A percentile compares a stretch with the other conserved stretches of the same genome.
phyloP scores from a whole-genome alignment of 2,113 vertebrate species.

The Odontesthes bonariensis region DNA sequence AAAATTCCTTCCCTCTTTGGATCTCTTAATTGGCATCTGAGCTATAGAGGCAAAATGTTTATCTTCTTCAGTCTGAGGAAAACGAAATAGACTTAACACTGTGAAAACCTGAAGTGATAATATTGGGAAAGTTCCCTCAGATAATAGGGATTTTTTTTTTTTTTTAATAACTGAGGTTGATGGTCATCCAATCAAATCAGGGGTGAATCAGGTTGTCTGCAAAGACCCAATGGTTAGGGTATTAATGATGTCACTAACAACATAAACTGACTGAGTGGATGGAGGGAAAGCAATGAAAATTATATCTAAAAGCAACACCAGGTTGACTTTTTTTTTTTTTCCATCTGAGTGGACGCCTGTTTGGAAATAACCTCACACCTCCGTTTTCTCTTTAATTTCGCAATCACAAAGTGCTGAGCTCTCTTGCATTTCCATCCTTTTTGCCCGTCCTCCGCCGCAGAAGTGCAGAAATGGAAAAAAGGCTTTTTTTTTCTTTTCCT shows the following conservation, averaged over 20 bases:
- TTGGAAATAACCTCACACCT: constrained; percentile 63
- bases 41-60: constrained; percentile 4
- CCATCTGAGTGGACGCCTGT: constrained; percentile 15
- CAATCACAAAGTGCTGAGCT: constrained; percentile 64
- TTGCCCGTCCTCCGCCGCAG: constrained; percentile 48
- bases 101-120: constrained; percentile 1
- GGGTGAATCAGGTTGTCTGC: constrained; percentile 2
- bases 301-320: constrained; percentile 28
- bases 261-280: constrained; percentile 2
- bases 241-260: background rate
- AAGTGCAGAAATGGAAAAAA: constrained; percentile 61
- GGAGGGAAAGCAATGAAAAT: background rate
- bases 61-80: constrained; percentile 2
- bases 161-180: too few relatives aligned
- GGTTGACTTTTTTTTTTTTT: constrained; percentile 14
- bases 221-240: background rate
- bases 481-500: constrained; percentile 27
- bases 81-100: constrained; percentile 8
- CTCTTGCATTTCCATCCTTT: constrained; percentile 48
- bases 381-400: constrained; percentile 54
- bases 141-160: background rate
- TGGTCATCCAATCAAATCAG: constrained; percentile 5
- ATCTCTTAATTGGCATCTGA: background rate
- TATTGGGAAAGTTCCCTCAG: background rate
- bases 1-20: constrained; percentile 5